phyloP scores from a whole-genome alignment of 2,797 vertebrate genomes.

The Streptopelia turtur region DNA sequence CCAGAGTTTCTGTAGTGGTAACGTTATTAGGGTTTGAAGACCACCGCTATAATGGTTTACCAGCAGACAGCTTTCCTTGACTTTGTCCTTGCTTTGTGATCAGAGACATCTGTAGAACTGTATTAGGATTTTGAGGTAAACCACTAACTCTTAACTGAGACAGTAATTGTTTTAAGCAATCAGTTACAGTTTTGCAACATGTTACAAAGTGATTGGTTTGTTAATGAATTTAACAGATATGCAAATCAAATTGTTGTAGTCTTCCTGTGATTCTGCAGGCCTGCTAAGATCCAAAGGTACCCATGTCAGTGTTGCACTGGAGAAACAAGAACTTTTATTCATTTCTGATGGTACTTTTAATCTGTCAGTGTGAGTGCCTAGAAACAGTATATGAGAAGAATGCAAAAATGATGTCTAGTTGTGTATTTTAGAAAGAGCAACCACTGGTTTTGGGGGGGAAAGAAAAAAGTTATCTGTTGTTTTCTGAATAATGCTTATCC shows the following conservation, averaged over 20 bases:
- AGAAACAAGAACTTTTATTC: not conserved
- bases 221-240: not conserved
- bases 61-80: not conserved
- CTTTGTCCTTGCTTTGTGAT: not conserved
- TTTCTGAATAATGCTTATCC: not conserved
- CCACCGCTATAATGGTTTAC: not conserved
- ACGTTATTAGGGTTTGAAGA: not conserved
- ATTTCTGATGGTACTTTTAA: not conserved
- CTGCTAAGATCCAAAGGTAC: not conserved
- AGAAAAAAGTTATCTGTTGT: not conserved
- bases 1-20: not conserved
- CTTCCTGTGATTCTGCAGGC: not conserved
- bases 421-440: not conserved
- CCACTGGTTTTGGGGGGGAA: not conserved
- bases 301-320: not conserved
- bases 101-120: fast-evolving
- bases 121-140: not conserved
- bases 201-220: not conserved
- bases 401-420: not conserved
- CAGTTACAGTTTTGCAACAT: not conserved
- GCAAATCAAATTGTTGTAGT: not conserved
- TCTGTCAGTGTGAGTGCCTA: not conserved
- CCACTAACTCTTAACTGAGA: not conserved
- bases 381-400: not conserved
- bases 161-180: not conserved